phyloP scores from a whole-genome alignment of 64 coral and sea anemone genomes.

The Actinia tenebrosa region DNA sequence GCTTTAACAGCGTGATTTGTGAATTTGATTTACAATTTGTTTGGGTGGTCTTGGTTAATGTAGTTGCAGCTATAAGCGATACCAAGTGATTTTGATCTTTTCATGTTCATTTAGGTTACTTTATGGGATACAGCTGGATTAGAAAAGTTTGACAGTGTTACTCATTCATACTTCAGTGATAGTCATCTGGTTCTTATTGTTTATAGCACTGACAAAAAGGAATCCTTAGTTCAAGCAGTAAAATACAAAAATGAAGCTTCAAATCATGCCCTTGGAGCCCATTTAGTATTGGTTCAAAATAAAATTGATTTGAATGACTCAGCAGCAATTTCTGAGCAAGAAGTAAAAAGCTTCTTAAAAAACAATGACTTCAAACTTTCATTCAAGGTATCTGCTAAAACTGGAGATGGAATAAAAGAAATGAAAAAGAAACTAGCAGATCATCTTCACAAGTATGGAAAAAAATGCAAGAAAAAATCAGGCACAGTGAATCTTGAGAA shows the following conservation, averaged over 20 bases:
- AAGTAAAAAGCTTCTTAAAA: slow-evolving; percentile 34
- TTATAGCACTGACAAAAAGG: slow-evolving; percentile 59
- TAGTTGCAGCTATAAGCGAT: no score
- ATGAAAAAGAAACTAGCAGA: slow-evolving; percentile 20
- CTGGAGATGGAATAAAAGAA: slow-evolving; percentile 71
- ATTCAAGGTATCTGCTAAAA: slow-evolving; percentile 76
- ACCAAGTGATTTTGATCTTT: background rate
- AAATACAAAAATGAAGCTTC: slow-evolving; percentile 54
- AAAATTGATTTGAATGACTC: slow-evolving; percentile 79
- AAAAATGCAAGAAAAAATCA: background rate
- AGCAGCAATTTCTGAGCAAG: slow-evolving; percentile 42
- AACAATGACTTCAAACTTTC: slow-evolving; percentile 43
- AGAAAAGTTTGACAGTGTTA: slow-evolving; percentile 71
- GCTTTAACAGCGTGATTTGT: no score
- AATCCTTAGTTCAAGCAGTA: slow-evolving; percentile 31
- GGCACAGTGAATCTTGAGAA: background rate
- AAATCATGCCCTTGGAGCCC: slow-evolving; percentile 48
- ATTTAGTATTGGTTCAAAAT: slow-evolving; percentile 77
- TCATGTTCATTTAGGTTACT: slow-evolving; percentile 31
- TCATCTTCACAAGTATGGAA: background rate
- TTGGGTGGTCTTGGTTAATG: no score
- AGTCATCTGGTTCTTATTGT: slow-evolving; percentile 66
- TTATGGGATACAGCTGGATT: slow-evolving; percentile 95
- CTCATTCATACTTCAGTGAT: slow-evolving; percentile 70
- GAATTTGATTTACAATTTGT: no score